Evolutionary conservation across 2,888 invertebrate species (phyloP), one percentile per base, ranked within the genome.

Genomic region (Epirrhoe alternata): DNA sequence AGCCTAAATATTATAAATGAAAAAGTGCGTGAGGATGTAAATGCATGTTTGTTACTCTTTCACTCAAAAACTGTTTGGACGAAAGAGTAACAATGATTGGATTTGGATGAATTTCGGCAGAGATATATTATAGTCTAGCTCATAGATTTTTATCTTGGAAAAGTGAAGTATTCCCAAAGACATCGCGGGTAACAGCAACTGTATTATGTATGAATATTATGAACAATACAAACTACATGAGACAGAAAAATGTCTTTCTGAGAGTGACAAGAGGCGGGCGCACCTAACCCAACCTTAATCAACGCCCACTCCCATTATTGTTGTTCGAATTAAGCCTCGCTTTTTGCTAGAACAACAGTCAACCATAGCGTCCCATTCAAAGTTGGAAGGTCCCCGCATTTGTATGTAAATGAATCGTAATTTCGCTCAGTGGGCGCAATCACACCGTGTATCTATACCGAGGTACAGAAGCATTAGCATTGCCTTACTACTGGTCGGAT

Each of bases 351-450:
- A 87, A 90, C 90, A 90, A 89, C 88, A 86, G 85, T 78, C 80
- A 77, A 75, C 83, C 80, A 80, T 80, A 76, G 79, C 80, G 79
- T 76, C 81, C 87, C 87, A 89, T 91, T 90, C 87, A 87, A 89
- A 92, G 83, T 89, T 87, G 78, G 83, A 83, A 83, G 86, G 86
- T 78, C 78, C 75, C 75, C 73, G 84, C 87, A 90, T 92, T 92
- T 90, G 87, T 90, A 92, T 92, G 92, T 87, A 89, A 92, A 92
- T 92, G 85, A 87, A 83, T 77, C 83, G 88, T 90, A 90, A 91
- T 90, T 90, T 89, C 78, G 75, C 81, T 70, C 77, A 73, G 82
- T 80, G 78, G 79, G 79, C 85, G 84, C 86, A 88, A 88, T 89
- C 88, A 89, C 78, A 77, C 76, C 81, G 75, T 82, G 83, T 82